Base-by-base conservation (phyloP, 2,113 vertebrate species). In the Xiphias gladius region DNA sequence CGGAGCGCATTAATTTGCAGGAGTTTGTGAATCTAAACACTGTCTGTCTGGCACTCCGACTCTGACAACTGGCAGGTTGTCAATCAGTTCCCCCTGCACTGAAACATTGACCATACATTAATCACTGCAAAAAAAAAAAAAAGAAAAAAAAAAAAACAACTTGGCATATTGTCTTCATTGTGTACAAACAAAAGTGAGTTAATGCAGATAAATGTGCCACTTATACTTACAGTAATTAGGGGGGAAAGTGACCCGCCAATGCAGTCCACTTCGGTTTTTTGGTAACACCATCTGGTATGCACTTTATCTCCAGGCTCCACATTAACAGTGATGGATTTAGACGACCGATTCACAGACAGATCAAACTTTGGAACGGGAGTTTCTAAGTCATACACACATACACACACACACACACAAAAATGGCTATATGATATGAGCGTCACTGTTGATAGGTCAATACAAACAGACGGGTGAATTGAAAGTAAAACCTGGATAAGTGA, bases 211-310 rank as follows among this genome's bases (percentile, higher is more conserved):
- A 32, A 41, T 5, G 26, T 13, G 19, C 4, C 28, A 6, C 0
- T 26, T 30, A 79, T 46, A 64, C 90, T 88, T 66, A 92, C 92
- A 30, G 17, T 67, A 10, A n/a, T 50, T 17, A 0, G 20, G 3
- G 3, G 0, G 9, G 22, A 2, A 20, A 0, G 0, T 3, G 0
- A 0, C 0, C 11, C 0, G 0, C 1, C 30, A 0, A 0, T 0
- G 68, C 82, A 89, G 0, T 0, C 0, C 14, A 0, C 0, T 2
- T 0, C 0, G 0, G 0, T 7, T 4, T 0, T 10, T 30, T 12
- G 1, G 64, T 93, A 92, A 72, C 94, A 94, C 75, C 73, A 62
- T 22, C 66, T 88, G 57, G 76, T 19, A 0, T 37, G 0, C 22
- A 95, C 87, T 5, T 19, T 12, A 1, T 61, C 20, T n/a, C 75